Evolutionary conservation across 2,888 invertebrate species (phyloP).

Genomic region (Entomobrya multifasciata): DNA sequence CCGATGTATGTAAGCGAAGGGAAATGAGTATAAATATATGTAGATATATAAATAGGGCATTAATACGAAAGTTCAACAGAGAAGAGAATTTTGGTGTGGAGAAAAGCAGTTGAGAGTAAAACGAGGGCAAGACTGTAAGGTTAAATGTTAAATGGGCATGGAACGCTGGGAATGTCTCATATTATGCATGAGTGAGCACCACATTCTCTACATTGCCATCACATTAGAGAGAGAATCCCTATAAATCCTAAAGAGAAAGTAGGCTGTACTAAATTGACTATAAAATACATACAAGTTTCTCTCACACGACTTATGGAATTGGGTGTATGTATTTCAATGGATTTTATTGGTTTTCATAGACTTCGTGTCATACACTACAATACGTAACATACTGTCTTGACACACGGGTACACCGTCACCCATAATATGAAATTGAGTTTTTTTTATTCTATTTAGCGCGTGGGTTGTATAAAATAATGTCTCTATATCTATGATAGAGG

Average conservation of each 20-base stretch:
- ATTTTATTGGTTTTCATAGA: slow-evolving; percentile 27
- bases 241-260: slow-evolving; percentile 7
- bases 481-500: no score
- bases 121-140: slow-evolving; percentile 50
- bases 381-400: not conserved
- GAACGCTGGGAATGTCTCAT: slow-evolving; percentile 51
- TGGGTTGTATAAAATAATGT: no score
- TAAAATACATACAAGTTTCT: not conserved
- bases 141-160: slow-evolving; percentile 52
- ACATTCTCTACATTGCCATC: slow-evolving; percentile 19
- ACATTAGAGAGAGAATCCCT: not conserved
- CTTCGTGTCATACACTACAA: not conserved
- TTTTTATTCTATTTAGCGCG: no score
- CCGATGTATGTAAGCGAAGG: not conserved
- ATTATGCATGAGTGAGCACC: slow-evolving; percentile 44
- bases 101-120: slow-evolving; percentile 38
- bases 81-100: not conserved
- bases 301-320: not conserved
- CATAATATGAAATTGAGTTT: no score
- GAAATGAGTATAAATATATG: no score
- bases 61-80: no score
- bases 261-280: slow-evolving; percentile 26
- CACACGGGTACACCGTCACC: no score
- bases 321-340: not conserved
- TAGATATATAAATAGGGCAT: no score